These are phyloP conservation scores for Gambusia affinis DNA, from an alignment of 2,113 vertebrate genomes.

Conservation along the genomic window DNA sequence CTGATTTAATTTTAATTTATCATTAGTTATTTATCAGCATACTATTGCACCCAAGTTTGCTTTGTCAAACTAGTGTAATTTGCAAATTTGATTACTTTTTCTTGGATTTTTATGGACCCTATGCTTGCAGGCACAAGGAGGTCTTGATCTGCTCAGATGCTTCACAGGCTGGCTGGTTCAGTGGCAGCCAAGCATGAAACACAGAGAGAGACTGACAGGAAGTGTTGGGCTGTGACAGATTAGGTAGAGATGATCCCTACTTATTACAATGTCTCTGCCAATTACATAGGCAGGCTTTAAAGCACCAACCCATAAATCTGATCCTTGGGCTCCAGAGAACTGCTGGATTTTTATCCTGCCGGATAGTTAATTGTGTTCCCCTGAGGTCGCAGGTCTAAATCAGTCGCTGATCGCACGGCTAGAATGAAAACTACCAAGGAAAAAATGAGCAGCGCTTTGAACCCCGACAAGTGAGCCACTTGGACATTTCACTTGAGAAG, in stretches of 20 bases:
- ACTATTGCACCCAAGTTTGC: slow-evolving; percentile 29
- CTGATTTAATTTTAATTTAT: not conserved
- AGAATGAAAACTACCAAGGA: slow-evolving; percentile 40
- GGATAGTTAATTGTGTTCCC: slow-evolving; percentile 59
- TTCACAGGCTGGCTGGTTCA: slow-evolving; percentile 34
- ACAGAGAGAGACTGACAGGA: slow-evolving; percentile 39
- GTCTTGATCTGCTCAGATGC: slow-evolving; percentile 25
- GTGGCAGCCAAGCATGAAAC: slow-evolving; percentile 53
- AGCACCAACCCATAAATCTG: slow-evolving; percentile 60
- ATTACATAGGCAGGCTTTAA: slow-evolving; percentile 64
- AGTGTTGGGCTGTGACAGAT: slow-evolving; percentile 70
- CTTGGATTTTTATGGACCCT: slow-evolving; percentile 4
- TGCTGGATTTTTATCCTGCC: slow-evolving; percentile 46
- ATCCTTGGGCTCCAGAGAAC: slow-evolving; percentile 38
- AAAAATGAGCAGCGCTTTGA: slow-evolving; percentile 23
- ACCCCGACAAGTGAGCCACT: slow-evolving; percentile 39
- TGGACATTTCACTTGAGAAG: slow-evolving; percentile 30
- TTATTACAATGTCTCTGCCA: slow-evolving; percentile 72
- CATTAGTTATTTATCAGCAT: slow-evolving; percentile 43
- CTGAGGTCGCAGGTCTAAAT: slow-evolving; percentile 33
- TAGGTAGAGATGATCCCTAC: slow-evolving; percentile 68
- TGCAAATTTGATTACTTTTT: slow-evolving; percentile 28
- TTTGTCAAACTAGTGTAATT: slow-evolving; percentile 24
- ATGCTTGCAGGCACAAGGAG: slow-evolving; percentile 29
- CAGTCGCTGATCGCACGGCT: slow-evolving; percentile 40